phyloP scores from a whole-genome alignment of 2,797 vertebrate genomes.

The Poecilia velifera region DNA sequence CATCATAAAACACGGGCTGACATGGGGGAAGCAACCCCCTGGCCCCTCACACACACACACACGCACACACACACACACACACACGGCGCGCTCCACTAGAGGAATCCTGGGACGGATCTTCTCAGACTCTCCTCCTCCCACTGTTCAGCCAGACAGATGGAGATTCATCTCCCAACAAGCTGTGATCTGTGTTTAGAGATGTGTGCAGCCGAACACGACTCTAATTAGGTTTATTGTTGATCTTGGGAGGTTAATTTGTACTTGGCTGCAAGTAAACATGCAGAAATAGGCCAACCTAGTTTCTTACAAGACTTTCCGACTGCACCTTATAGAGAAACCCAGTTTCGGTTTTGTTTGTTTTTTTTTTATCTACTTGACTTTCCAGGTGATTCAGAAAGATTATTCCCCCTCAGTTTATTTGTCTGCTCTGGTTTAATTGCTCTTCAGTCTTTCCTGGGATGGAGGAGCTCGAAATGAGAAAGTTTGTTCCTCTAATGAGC shows the following conservation, averaged over 20 bases:
- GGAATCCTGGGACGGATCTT: slow-evolving; percentile 56
- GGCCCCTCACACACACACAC: background rate
- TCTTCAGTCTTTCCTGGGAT: slow-evolving; percentile 49
- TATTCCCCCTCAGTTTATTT: slow-evolving; percentile 51
- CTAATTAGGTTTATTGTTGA: slow-evolving; percentile 81
- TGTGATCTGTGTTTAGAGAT: slow-evolving; percentile 79
- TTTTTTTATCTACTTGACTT: slow-evolving; percentile 57
- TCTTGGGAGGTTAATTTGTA: slow-evolving; percentile 81
- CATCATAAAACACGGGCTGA: slow-evolving; percentile 64
- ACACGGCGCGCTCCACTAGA: slow-evolving; percentile 16
- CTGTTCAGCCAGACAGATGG: slow-evolving; percentile 74
- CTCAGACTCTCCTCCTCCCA: slow-evolving; percentile 62
- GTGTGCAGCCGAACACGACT: slow-evolving; percentile 72
- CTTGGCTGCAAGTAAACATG: slow-evolving; percentile 71
- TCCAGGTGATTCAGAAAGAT: slow-evolving; percentile 71
- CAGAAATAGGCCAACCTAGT: slow-evolving; percentile 66
- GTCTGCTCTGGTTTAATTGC: slow-evolving; percentile 63
- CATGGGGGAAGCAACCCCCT: slow-evolving; percentile 36
- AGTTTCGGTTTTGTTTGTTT: slow-evolving; percentile 2
- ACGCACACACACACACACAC: background rate
- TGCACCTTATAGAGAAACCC: slow-evolving; percentile 33
- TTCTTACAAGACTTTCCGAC: slow-evolving; percentile 37
- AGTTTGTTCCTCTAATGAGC: slow-evolving; percentile 71
- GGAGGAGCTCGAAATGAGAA: slow-evolving; percentile 44
- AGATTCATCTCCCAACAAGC: slow-evolving; percentile 78